Evolutionary conservation across 1,140 invertebrate species (phyloP), one percentile per base, ranked within the genome.

Genomic region (Eurosta solidaginis): DNA sequence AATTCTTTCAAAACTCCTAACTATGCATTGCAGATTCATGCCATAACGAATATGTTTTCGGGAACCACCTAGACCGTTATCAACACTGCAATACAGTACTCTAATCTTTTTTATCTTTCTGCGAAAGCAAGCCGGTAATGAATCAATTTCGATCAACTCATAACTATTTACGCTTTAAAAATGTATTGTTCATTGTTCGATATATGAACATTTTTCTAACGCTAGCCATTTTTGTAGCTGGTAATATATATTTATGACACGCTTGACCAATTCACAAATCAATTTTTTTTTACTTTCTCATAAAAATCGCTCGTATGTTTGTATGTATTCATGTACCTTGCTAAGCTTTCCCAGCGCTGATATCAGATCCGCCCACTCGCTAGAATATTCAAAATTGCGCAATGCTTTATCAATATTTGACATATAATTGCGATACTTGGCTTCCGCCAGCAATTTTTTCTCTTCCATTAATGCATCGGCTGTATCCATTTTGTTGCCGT

Each of bases 361-460:
- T 82, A 98, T 98, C 29, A 98, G 89, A 90, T 98, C 97, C 79
- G 96, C 95, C 96, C 97, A 98, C 92, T 98, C 97, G 83, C 94
- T 96, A 25, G 96, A 96, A 82, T 94, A 96, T 84, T 98, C 97
- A 90, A 98, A 98, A 88, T 92, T 95, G 84, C 96, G 96, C 29
- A 98, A 88, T 45, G 95, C 95, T 88, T 96, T 97, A 83, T 98
- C 97, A 49, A 98, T 92, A 49, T 92, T 91, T 54, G 92, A 91
- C 50, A 94, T 94, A 89, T 95, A 93, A 89, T 92, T 91, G 82
- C 92, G 90, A 88, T 94, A 96, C 87, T 96, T 96, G 6, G 92
- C 90, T 86, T 94, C 93, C 80, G 92, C 92, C 91, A 93, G 91
- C 9, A 94, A 88, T 80, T 94, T 93, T 83, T 91, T 93, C 83